Conservation (phyloP, 2,797 vertebrate genomes). For the Oreonectes daqikongensis region DNA sequence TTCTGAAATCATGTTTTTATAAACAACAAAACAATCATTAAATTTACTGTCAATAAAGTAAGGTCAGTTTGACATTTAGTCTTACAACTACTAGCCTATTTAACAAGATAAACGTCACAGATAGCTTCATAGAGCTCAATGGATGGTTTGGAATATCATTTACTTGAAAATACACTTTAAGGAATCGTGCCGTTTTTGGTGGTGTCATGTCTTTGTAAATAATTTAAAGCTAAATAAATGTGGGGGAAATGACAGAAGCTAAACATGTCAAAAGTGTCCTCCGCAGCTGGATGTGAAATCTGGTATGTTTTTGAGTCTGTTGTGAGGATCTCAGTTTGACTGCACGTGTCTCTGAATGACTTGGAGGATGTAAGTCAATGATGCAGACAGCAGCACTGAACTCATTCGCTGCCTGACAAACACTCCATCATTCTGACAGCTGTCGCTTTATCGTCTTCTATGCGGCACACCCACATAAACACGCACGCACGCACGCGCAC, state of each 20-base stretch:
- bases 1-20: conserved; percentile 16
- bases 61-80: neutral
- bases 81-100: neutral
- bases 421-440: conserved; percentile 44
- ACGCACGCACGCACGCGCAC: conserved; percentile 13
- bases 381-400: conserved; percentile 41
- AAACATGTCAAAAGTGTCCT: neutral
- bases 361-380: conserved; percentile 40
- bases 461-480: conserved; percentile 5
- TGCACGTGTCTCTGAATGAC: conserved; percentile 22
- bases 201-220: neutral
- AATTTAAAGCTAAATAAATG: neutral
- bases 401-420: conserved; percentile 33
- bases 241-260: neutral
- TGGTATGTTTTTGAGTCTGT: conserved; percentile 1
- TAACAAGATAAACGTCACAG: neutral
- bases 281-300: conserved; percentile 13
- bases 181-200: neutral
- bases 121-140: neutral
- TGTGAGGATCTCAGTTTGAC: conserved; percentile 20
- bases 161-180: neutral
- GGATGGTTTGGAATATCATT: neutral
- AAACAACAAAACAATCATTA: conserved; percentile 7
- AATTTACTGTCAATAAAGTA: neutral
- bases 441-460: conserved; percentile 38